Evolutionary conservation across 2,888 invertebrate species (phyloP).

Genomic region (Rhagonycha fulva): DNA sequence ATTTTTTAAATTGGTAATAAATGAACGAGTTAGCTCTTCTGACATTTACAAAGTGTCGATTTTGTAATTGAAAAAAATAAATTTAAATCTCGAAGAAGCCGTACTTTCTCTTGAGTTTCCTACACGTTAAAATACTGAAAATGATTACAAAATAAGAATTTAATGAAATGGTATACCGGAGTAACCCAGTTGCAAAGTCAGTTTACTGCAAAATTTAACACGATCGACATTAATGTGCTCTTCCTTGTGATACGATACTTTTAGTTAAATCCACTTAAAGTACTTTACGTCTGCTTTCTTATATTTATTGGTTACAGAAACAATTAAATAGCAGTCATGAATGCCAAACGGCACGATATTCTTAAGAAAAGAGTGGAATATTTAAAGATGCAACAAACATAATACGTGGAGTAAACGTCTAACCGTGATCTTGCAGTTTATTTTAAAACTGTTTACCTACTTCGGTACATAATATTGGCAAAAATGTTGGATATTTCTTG

Average conservation of each 20-base stretch:
- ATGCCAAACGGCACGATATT: conserved; percentile 7
- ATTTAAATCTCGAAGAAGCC: neutral
- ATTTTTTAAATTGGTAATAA: too few relatives aligned
- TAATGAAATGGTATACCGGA: neutral
- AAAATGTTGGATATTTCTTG: too few relatives aligned
- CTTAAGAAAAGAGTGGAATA: conserved; percentile 1
- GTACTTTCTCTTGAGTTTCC: neutral
- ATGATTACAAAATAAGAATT: neutral
- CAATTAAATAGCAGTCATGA: conserved; percentile 16
- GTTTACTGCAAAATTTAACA: neutral
- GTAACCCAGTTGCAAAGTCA: neutral
- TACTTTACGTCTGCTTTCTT: conserved; percentile 9
- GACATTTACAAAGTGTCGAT: neutral
- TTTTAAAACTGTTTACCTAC: neutral
- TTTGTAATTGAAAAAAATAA: neutral
- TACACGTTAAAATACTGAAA: neutral
- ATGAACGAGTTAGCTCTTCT: neutral
- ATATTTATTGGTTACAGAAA: conserved; percentile 16
- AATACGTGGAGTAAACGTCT: neutral
- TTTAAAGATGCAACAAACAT: conserved; percentile 2
- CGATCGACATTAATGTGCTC: neutral
- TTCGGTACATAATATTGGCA: neutral
- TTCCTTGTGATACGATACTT: neutral
- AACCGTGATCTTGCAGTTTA: neutral
- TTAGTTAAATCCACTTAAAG: neutral